Conservation (phyloP, 2,888 invertebrate genomes). For the Polyommatus icarus region DNA sequence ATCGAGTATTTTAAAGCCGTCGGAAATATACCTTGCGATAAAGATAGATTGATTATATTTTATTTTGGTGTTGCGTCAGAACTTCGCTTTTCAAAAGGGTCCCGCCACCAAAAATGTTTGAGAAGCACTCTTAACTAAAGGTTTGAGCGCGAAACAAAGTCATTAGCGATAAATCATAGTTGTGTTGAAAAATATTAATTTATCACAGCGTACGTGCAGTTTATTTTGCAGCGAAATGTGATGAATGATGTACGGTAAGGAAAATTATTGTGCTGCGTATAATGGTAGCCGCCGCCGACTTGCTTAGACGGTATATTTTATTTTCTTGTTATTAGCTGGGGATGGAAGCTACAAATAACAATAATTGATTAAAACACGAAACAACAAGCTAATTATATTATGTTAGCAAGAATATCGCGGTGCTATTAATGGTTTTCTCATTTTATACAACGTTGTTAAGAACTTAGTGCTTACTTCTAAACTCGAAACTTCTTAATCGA, state of each 20-base stretch:
- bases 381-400: too few species aligned
- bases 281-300: neutral
- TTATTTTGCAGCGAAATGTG: conserved; percentile 23
- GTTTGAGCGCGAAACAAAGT: conserved; percentile 12
- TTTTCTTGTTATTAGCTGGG: neutral
- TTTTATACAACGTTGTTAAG: too few species aligned
- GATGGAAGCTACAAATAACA: too few species aligned
- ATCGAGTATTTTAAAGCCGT: too few species aligned
- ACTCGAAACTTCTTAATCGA: too few species aligned
- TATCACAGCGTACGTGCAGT: conserved; percentile 25
- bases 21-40: too few species aligned
- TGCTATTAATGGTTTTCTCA: too few species aligned
- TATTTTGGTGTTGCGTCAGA: neutral
- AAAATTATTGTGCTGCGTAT: neutral
- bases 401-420: too few species aligned
- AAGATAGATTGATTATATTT: too few species aligned
- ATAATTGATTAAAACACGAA: neutral
- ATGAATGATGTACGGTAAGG: conserved; percentile 2
- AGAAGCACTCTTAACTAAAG: neutral
- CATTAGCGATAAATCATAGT: conserved; percentile 27
- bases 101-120: too few species aligned
- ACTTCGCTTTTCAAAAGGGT: neutral
- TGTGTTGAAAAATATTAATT: conserved; percentile 15
- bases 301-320: neutral
- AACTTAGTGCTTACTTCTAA: too few species aligned